Evolutionary conservation across 2,797 vertebrate species (phyloP).

Genomic region (Thamnophis elegans): DNA sequence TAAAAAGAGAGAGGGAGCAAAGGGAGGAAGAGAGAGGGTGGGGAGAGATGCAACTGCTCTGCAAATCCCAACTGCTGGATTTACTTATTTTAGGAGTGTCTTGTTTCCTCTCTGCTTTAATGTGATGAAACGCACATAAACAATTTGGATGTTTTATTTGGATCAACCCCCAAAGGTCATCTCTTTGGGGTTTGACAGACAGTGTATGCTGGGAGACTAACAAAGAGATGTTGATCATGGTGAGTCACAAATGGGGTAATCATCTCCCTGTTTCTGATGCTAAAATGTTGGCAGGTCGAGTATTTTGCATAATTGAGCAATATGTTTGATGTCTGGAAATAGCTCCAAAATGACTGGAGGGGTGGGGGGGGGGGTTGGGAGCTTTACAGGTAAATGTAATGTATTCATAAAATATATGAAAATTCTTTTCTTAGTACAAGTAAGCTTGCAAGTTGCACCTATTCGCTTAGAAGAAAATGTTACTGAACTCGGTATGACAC

Average conservation of each 20-base stretch:
- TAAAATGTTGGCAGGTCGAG: background rate
- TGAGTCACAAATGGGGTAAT: background rate
- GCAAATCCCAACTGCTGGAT: background rate
- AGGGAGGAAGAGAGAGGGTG: accelerated
- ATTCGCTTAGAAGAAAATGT: background rate
- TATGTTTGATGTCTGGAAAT: background rate
- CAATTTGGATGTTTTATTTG: background rate
- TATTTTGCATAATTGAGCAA: background rate
- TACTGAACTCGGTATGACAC: background rate
- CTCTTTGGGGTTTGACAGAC: background rate
- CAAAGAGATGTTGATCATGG: background rate
- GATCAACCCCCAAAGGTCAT: background rate
- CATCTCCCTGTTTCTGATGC: background rate
- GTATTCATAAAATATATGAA: background rate
- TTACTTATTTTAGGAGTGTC: background rate
- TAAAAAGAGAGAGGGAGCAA: background rate
- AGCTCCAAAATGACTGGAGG: background rate
- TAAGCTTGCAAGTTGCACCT: background rate
- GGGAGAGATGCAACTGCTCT: background rate
- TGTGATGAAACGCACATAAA: background rate
- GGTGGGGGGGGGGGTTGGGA: no score
- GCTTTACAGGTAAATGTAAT: background rate
- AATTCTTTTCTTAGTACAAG: background rate
- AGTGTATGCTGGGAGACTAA: background rate
- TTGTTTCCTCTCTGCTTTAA: background rate